Conservation (phyloP, 2,113 vertebrate genomes). For the Oreochromis aureus region DNA sequence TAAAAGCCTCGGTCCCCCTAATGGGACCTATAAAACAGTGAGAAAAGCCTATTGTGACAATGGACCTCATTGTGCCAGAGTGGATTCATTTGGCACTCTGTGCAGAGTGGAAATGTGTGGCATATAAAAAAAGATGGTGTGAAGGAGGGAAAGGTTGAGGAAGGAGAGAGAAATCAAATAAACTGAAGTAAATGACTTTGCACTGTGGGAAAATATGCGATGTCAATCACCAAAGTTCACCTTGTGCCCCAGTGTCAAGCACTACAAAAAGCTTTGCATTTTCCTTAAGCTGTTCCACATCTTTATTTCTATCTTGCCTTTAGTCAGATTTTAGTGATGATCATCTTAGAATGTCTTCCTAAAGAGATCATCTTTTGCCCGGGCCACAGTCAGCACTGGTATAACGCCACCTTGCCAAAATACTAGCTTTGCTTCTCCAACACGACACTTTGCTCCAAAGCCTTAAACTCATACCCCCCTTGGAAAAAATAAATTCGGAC, state of each 20-base stretch:
- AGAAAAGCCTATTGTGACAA: slow-evolving; percentile 54
- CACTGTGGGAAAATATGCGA: slow-evolving; percentile 28
- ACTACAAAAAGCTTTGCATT: background rate
- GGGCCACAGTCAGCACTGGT: background rate
- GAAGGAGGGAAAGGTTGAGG: slow-evolving; percentile 9
- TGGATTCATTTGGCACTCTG: slow-evolving; percentile 52
- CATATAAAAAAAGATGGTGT: slow-evolving; percentile 5
- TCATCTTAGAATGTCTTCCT: background rate
- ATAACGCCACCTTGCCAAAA: background rate
- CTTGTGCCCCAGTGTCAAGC: background rate
- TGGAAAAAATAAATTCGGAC: background rate
- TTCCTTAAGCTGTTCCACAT: background rate
- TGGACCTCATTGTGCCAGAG: slow-evolving; percentile 51
- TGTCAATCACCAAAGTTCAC: slow-evolving; percentile 42
- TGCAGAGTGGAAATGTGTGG: slow-evolving; percentile 29
- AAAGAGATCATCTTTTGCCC: background rate
- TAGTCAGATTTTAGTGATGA: background rate
- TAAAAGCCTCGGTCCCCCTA: slow-evolving; percentile 63
- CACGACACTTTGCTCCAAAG: background rate
- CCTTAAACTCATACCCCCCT: background rate
- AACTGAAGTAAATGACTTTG: slow-evolving; percentile 42
- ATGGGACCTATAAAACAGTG: slow-evolving; percentile 62
- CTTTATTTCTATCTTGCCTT: background rate
- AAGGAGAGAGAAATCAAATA: slow-evolving; percentile 47
- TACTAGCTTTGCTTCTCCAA: background rate